Conservation (phyloP, 2,113 vertebrate species). For the Phrynocephalus versicolor region DNA sequence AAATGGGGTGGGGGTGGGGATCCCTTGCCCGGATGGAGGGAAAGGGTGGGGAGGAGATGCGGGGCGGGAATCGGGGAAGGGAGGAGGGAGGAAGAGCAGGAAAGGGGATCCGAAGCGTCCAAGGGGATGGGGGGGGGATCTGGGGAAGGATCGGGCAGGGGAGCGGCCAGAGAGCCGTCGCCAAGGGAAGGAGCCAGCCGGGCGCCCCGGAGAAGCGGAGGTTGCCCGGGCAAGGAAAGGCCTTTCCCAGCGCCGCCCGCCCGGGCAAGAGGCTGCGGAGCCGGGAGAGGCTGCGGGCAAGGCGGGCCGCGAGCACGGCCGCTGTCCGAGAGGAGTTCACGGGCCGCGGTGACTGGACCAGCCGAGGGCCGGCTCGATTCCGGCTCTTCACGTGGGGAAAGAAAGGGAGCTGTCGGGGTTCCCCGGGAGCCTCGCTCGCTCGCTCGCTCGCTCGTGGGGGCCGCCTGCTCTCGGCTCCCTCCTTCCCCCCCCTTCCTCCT, state of each 20-base stretch:
- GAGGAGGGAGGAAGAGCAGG: background rate
- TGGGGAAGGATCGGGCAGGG: background rate
- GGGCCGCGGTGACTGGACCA: no score
- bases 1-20: no score
- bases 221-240: background rate
- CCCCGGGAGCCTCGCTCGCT: background rate
- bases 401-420: background rate
- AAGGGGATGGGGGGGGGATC: no score
- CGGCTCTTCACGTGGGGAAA: conserved; percentile 23
- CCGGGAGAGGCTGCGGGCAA: background rate
- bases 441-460: background rate
- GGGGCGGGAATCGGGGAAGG: background rate
- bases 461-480: background rate
- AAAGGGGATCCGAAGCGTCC: background rate
- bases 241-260: background rate
- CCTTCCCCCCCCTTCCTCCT: background rate
- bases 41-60: background rate
- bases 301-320: no score
- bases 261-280: background rate
- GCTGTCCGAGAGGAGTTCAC: no score
- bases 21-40: background rate
- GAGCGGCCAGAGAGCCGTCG: background rate
- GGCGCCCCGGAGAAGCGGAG: no score
- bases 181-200: no score
- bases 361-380: no score